Base-by-base conservation (phyloP, 2,888 invertebrate species). In the Tiliacea citrago region DNA sequence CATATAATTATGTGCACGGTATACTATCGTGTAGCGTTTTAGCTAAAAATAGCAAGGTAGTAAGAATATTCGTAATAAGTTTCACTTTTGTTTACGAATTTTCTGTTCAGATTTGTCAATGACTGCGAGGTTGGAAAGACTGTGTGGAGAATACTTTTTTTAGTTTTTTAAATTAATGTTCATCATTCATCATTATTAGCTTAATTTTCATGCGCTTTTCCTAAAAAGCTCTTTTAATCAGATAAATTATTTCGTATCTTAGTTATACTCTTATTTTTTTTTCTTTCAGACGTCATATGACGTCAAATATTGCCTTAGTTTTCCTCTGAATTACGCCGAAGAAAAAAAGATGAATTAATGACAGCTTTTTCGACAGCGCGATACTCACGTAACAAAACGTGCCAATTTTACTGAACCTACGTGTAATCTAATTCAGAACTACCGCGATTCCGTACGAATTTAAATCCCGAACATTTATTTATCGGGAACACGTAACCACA, bases 1-100 rank as follows among this genome's bases (percentile, higher is more conserved):
- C 91, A 92, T 92, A 83, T 84, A 89, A 92, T 93, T 91, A 91
- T 84, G 86, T 79, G 85, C 83, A 83, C 79, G 73, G 81, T 83
- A 77, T 66, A 61, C 68, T 63, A 72, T 61, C 78, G 83, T 85
- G 79, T 83, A 80, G 75, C 78, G 75, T 69, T 63, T 62, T 55
- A 49, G 55, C 51, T 84, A 60, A 73, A 81, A 81, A 83, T 84
- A 71, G 66, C 66, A 49, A 53, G 16, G 47, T 55, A 58, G 35
- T 35, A 58, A 12, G 57, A 65, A 55, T 9, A 16, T 45, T 65
- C 35, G 39, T 2, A 39, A 45, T 69, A 73, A 67, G 45, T 57
- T 53, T n/a, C 12, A 63, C 18, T 10, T 49, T 60, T 53, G 21
- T 49, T 13, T 42, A 21, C 21, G 9, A 68, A 47, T 12, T 55